phyloP scores from a whole-genome alignment of 2,888 invertebrate species.

The Diaperis boleti region DNA sequence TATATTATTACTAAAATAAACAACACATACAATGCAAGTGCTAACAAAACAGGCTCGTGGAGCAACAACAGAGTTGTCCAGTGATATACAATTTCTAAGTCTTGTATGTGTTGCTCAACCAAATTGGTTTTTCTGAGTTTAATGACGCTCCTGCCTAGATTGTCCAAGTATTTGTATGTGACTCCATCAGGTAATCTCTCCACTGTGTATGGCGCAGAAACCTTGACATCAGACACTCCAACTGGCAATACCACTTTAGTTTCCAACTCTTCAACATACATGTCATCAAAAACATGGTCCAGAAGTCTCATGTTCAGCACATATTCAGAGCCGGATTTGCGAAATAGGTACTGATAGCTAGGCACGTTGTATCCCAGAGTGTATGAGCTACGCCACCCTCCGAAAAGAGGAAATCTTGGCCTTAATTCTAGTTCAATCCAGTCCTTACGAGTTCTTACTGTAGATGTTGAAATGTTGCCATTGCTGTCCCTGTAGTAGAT shows the following conservation, averaged over 20 bases:
- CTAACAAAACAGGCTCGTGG: constrained; percentile 92
- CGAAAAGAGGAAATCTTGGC: constrained; percentile 97
- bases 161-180: constrained; percentile 95
- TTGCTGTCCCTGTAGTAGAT: constrained; percentile 99
- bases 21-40: constrained; percentile 87
- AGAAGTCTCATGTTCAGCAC: constrained; percentile 93
- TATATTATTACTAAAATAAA: constrained; percentile 94
- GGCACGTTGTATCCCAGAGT: constrained; percentile 94
- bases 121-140: constrained; percentile 85
- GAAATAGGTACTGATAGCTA: constrained; percentile 94
- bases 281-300: constrained; percentile 97
- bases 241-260: constrained; percentile 95
- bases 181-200: constrained; percentile 79
- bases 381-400: constrained; percentile 99
- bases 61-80: constrained; percentile 89
- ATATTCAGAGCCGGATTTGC: constrained; percentile 79
- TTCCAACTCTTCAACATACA: constrained; percentile 90
- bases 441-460: constrained; percentile 88
- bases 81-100: constrained; percentile 90
- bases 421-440: constrained; percentile 96
- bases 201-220: constrained; percentile 86
- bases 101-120: constrained; percentile 96
- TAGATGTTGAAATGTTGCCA: constrained; percentile 98
- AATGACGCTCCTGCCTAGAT: constrained; percentile 91
- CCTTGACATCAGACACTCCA: constrained; percentile 84